Percentiles rank a stretch among this genome's conserved stretches.
Evolutionary conservation across 1,140 invertebrate species (phyloP).

Genomic region (Nylanderia fulva): DNA sequence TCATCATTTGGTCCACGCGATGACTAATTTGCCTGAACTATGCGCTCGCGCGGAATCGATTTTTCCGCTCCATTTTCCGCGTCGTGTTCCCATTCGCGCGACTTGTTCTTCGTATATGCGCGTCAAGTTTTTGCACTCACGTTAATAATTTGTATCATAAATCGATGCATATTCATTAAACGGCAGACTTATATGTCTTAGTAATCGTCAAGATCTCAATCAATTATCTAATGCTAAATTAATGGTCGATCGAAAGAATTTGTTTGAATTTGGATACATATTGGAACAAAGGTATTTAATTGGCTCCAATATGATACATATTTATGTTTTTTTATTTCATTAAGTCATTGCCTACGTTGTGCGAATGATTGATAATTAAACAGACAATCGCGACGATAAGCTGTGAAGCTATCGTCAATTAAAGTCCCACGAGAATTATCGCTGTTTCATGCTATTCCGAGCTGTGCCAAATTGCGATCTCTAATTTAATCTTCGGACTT

Average conservation of each 20-base stretch:
- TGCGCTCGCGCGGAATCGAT: slow-evolving; percentile 25
- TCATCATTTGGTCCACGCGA: slow-evolving; percentile 32
- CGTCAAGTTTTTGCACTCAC: slow-evolving; percentile 19
- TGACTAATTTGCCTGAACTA: slow-evolving; percentile 61
- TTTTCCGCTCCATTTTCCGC: slow-evolving; percentile 52
- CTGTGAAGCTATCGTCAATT: slow-evolving; percentile 28
- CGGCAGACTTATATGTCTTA: background rate
- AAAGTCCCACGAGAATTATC: slow-evolving; percentile 10
- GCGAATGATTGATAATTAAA: slow-evolving; percentile 25
- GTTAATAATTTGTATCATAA: slow-evolving; percentile 24
- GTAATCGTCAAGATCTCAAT: background rate
- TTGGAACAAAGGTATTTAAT: background rate
- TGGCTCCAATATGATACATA: background rate
- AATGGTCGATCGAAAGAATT: background rate
- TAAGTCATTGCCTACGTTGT: background rate
- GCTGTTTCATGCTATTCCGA: background rate
- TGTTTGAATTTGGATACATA: background rate
- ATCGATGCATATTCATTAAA: slow-evolving; percentile 11
- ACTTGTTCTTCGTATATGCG: slow-evolving; percentile 17
- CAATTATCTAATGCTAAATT: background rate
- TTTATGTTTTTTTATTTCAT: background rate
- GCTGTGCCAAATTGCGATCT: background rate
- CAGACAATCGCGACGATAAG: slow-evolving; percentile 10
- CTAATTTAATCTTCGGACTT: slow-evolving; percentile 2
- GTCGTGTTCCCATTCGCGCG: slow-evolving; percentile 46